These are phyloP conservation scores for Orussus abietinus DNA, from an alignment of 1,140 invertebrate genomes.

Conservation along the genomic window DNA sequence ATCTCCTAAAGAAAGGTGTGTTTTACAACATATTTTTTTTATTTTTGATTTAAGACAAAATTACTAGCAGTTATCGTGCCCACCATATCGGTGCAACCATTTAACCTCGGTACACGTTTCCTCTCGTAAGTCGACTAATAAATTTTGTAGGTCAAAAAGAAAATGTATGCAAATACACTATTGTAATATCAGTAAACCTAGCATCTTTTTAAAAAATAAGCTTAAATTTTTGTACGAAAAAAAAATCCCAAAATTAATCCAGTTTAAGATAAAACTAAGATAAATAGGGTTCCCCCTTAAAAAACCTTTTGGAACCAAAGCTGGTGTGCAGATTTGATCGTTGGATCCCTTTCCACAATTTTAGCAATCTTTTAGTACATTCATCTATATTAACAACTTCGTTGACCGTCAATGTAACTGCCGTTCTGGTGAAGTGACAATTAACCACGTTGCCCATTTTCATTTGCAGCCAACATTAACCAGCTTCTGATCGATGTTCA, in stretches of 20 bases:
- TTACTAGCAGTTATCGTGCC: not conserved
- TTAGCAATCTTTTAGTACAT: too few relatives aligned
- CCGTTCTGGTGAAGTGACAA: too few relatives aligned
- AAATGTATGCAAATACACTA: conserved; percentile 1
- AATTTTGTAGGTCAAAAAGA: not conserved
- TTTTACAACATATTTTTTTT: conserved; percentile 1
- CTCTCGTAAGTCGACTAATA: not conserved
- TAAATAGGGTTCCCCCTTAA: not conserved
- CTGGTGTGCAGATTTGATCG: too few relatives aligned
- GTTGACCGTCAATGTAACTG: too few relatives aligned
- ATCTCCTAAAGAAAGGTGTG: not conserved
- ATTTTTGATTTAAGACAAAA: not conserved
- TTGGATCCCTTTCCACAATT: too few relatives aligned
- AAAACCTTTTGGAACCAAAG: too few relatives aligned
- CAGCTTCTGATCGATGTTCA: too few relatives aligned
- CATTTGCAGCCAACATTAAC: too few relatives aligned
- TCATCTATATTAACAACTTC: too few relatives aligned
- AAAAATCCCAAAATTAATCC: not conserved
- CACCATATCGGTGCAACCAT: not conserved
- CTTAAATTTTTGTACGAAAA: not conserved
- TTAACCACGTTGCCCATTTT: too few relatives aligned
- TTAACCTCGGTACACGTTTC: not conserved
- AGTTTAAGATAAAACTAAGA: not conserved
- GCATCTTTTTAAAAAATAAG: not conserved
- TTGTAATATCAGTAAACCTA: not conserved